These are phyloP conservation scores for Microctenopoma stevenorrisi DNA, from an alignment of 2,797 vertebrate species.

Conservation along the genomic window DNA sequence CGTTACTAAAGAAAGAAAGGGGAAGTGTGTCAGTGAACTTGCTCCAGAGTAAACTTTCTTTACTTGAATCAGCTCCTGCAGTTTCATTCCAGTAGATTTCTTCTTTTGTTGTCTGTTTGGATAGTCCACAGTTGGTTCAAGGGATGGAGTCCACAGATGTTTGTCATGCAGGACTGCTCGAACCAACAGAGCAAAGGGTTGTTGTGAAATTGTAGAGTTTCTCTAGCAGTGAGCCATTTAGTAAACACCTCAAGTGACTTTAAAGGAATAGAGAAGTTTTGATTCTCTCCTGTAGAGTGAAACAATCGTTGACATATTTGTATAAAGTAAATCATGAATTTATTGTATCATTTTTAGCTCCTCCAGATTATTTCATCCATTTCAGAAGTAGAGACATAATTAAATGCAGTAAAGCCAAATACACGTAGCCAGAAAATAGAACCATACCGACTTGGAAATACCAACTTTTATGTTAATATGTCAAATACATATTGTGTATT, in stretches of 20 bases:
- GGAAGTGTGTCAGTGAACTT: slow-evolving; percentile 68
- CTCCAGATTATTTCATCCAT: too few relatives aligned
- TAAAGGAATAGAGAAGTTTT: neutral
- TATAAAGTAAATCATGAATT: too few relatives aligned
- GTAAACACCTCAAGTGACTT: slow-evolving; percentile 1
- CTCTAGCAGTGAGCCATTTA: neutral
- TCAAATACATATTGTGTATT: too few relatives aligned
- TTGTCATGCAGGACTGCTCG: slow-evolving; percentile 1
- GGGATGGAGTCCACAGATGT: slow-evolving; percentile 9
- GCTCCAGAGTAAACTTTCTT: slow-evolving; percentile 65
- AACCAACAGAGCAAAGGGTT: neutral
- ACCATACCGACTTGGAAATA: too few relatives aligned
- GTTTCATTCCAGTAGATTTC: slow-evolving; percentile 34
- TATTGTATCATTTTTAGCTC: too few relatives aligned
- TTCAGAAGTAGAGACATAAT: too few relatives aligned
- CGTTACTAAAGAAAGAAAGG: slow-evolving; percentile 66
- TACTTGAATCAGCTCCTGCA: slow-evolving; percentile 39
- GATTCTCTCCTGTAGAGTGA: neutral
- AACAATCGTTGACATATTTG: too few relatives aligned
- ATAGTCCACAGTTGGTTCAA: slow-evolving; percentile 17
- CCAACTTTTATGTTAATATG: too few relatives aligned
- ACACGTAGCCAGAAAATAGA: too few relatives aligned
- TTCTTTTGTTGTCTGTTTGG: slow-evolving; percentile 32
- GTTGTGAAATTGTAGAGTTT: slow-evolving; percentile 12
- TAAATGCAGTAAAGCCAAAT: too few relatives aligned